Base-by-base conservation (phyloP, 2,113 vertebrate species). In the Hemibagrus wyckioides region DNA sequence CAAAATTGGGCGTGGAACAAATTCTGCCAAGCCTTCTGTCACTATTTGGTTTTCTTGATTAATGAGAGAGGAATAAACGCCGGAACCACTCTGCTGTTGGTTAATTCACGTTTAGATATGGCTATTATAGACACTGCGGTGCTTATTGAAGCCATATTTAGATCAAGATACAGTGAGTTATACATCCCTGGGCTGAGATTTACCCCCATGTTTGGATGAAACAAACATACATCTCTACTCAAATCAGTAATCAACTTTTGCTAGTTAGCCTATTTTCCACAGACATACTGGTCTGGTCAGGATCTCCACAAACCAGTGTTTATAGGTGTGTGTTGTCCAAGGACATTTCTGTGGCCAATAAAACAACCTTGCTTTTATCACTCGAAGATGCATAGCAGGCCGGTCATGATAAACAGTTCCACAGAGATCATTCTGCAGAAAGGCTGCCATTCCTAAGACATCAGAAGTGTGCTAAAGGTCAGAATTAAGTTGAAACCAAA, bases 301-400 rank as follows among this genome's bases (percentile, higher is more conserved):
- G 80, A 54, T 39, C 67, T 83, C 33, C 50, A 56, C 76, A 86
- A 80, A 83, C 36, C 28, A 30, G 6, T 44, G 57, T 83, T 77
- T 65, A 67, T 63, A 82, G 11, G 23, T 17, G 65, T n/a, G 41
- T 50, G 39, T 61, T 48, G 30, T 81, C 54, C 50, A 67, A 80
- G 41, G 59, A 80, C 75, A 61, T 25, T 77, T 85, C 54, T 81
- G 61, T 71, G 7, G 77, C 28, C 84, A 77, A 33, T 85, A 77
- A 76, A 85, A 77, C 56, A 86, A 41, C 41, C 23, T 54, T 57
- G 23, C 63, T 69, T 86, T 81, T 73, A 71, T 86, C 52, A 82
- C 41, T 69, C 67, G 36, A 11, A 30, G 52, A 61, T 61, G 79
- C 52, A 61, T 28, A 82, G 11, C 80, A 59, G 33, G 54, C 79